A percentile compares a stretch with the other conserved stretches of the same genome.
These are phyloP conservation scores for Cetoscarus ocellatus DNA, from an alignment of 2,797 vertebrate species.

Conservation along the genomic window DNA sequence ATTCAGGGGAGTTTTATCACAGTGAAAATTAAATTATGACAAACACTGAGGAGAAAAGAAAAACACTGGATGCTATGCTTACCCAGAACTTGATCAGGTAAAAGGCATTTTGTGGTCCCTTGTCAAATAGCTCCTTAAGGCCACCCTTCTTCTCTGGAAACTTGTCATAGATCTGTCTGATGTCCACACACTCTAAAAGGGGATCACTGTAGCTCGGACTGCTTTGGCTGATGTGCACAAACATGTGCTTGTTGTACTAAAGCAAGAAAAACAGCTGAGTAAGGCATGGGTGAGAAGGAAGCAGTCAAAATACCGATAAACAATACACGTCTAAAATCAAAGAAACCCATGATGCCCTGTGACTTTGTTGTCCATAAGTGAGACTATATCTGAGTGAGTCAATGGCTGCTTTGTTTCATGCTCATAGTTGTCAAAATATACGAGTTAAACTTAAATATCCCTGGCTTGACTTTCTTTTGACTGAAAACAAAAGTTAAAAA, in stretches of 20 bases:
- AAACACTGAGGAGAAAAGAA: background rate
- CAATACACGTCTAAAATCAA: background rate
- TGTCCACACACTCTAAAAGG: slow-evolving; percentile 96
- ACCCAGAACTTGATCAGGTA: slow-evolving; percentile 99
- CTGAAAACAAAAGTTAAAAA: too few relatives aligned
- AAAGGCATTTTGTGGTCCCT: slow-evolving; percentile 96
- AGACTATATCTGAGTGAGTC: too few relatives aligned
- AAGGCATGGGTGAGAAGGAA: background rate
- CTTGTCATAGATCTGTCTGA: slow-evolving; percentile 98
- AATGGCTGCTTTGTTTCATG: background rate
- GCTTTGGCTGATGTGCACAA: slow-evolving; percentile 96
- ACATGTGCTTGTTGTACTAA: slow-evolving; percentile 99
- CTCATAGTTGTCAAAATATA: background rate
- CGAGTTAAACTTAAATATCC: too few relatives aligned
- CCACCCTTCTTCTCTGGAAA: slow-evolving; percentile 99
- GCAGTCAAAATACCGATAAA: background rate
- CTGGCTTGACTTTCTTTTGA: too few relatives aligned
- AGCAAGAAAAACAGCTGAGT: background rate
- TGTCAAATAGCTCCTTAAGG: slow-evolving; percentile 95
- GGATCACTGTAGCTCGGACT: slow-evolving; percentile 95
- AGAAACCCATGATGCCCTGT: background rate
- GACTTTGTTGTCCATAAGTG: background rate
- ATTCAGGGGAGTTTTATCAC: too few relatives aligned
- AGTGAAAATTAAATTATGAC: background rate
- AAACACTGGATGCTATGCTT: slow-evolving; percentile 61